Conservation (phyloP, 2,888 invertebrate genomes). For the Lacanobia oleracea region DNA sequence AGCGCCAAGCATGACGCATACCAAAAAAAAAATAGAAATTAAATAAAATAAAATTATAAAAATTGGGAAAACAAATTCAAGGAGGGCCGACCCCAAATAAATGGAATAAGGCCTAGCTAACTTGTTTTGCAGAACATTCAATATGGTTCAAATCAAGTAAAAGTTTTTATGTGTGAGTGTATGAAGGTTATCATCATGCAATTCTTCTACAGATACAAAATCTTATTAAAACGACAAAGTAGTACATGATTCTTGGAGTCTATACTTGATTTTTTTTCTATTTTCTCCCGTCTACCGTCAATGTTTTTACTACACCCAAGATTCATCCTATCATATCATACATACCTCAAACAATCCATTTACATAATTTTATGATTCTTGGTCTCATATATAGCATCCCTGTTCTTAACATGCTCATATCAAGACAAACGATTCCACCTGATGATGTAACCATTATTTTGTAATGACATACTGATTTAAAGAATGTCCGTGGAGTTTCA, state of each 20-base stretch:
- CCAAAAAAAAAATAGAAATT: too few relatives aligned
- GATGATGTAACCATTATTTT: too few relatives aligned
- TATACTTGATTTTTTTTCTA: neutral
- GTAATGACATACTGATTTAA: too few relatives aligned
- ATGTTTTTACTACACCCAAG: neutral
- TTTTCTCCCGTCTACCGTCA: neutral
- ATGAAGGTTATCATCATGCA: neutral
- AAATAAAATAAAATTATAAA: too few relatives aligned
- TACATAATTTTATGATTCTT: too few relatives aligned
- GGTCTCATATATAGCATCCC: neutral
- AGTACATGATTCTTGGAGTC: neutral
- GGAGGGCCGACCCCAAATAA: too few relatives aligned
- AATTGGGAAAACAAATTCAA: too few relatives aligned
- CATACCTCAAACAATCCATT: neutral
- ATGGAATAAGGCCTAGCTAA: too few relatives aligned
- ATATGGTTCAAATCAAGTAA: too few relatives aligned
- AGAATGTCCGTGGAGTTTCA: too few relatives aligned
- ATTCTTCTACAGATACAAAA: neutral
- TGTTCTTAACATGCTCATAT: neutral
- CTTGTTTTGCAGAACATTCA: too few relatives aligned
- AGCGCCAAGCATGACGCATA: too few relatives aligned
- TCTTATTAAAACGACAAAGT: neutral
- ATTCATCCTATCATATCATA: neutral
- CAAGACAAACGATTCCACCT: neutral
- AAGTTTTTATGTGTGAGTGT: neutral